A percentile compares a stretch with the other conserved stretches of the same genome.
Conservation (phyloP, 2,113 vertebrate species). For the Pygoscelis adeliae region DNA sequence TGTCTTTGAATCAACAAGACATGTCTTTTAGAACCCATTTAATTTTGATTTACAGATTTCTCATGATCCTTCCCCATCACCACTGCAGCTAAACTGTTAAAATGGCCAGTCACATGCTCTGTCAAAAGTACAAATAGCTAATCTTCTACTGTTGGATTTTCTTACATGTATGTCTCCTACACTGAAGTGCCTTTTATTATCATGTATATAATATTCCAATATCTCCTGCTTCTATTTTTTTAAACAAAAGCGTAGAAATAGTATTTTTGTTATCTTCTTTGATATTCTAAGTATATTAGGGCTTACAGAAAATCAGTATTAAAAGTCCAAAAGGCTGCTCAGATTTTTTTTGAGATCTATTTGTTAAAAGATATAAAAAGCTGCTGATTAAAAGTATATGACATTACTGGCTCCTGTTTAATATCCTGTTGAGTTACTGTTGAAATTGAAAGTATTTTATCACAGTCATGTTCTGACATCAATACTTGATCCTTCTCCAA, state of each 20-base stretch:
- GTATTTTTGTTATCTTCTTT: neutral
- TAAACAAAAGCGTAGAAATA: neutral
- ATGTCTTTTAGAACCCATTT: neutral
- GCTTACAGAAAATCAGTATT: neutral
- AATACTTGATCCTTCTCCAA: neutral
- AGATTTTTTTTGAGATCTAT: neutral
- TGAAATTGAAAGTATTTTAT: constrained; percentile 24
- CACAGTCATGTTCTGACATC: neutral
- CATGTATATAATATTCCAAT: neutral
- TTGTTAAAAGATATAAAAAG: neutral
- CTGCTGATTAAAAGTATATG: neutral
- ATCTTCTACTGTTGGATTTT: neutral
- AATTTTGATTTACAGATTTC: neutral
- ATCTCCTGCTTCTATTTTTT: neutral
- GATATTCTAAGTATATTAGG: neutral
- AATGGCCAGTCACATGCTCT: neutral
- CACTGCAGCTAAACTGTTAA: neutral
- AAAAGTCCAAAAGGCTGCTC: neutral
- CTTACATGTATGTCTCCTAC: neutral
- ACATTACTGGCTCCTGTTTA: neutral
- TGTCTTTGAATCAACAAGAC: neutral
- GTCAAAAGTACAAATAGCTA: neutral
- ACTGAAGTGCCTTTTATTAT: neutral
- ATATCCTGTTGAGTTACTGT: neutral
- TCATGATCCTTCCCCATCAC: neutral